phyloP scores from a whole-genome alignment of 1,140 invertebrate genomes.

The Oryctes rhinoceros region DNA sequence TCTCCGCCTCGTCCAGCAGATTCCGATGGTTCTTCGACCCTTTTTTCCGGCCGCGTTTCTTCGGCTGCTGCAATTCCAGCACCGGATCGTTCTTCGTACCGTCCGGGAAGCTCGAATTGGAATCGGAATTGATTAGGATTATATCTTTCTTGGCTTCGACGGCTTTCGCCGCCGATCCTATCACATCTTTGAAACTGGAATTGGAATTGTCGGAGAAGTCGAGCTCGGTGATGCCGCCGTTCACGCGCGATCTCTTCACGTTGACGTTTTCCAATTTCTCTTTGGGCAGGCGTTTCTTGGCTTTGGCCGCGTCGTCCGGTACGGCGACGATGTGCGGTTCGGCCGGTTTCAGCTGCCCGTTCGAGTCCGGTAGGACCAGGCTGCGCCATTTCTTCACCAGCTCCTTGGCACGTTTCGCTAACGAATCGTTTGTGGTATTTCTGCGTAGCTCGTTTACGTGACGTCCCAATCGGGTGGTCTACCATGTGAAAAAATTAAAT shows the following conservation, averaged over 20 bases:
- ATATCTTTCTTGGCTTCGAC: conserved; percentile 48
- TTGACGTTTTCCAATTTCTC: conserved; percentile 26
- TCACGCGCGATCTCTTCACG: conserved; percentile 52
- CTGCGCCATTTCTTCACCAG: conserved; percentile 91
- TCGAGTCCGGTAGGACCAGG: conserved; percentile 72
- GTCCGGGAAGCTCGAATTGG: conserved; percentile 59
- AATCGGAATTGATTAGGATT: conserved; percentile 60
- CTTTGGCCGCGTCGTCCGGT: background rate
- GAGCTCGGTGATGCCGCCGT: conserved; percentile 51
- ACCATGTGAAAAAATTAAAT: conserved; percentile 42
- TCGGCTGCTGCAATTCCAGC: conserved; percentile 59
- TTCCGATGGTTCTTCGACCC: conserved; percentile 71
- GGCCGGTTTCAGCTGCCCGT: conserved; percentile 55
- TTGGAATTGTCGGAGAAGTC: conserved; percentile 60
- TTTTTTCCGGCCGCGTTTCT: conserved; percentile 75
- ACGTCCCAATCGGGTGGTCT: conserved; percentile 89
- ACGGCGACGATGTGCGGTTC: conserved; percentile 42
- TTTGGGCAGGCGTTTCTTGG: conserved; percentile 41
- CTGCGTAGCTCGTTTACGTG: conserved; percentile 90
- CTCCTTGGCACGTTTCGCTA: conserved; percentile 89
- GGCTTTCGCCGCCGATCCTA: conserved; percentile 35
- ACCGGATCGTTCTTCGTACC: conserved; percentile 51
- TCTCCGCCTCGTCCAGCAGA: conserved; percentile 64
- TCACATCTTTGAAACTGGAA: conserved; percentile 59
- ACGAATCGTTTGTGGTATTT: conserved; percentile 81